Evolutionary conservation across 2,888 invertebrate species (phyloP), one percentile per base, ranked within the genome.

Genomic region (Sminthurides aquaticus): DNA sequence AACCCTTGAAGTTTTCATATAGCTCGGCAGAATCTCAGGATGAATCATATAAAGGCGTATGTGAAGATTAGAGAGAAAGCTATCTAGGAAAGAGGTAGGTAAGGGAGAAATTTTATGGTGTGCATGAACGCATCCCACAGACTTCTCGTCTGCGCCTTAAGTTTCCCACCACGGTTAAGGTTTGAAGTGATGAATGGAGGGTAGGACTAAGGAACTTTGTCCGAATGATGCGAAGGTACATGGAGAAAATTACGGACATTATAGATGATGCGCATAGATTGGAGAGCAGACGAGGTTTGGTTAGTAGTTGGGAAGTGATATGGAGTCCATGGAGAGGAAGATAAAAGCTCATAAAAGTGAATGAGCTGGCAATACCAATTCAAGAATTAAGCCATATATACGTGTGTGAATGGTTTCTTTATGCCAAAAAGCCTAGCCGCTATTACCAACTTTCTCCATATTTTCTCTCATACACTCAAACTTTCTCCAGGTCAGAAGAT

Each of bases 321-420:
- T 15, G 43, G 43, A 34, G 43, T 34, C 43, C 43, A 34, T 34
- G 43, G 43, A 34, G 43, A 34, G 43, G 43, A 34, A 34, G 43
- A 34, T 34, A 34, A 34, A 34, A 54, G 52, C 27, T 64, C 64
- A 58, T 64, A 64, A 64, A 64, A 64, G 20, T 57, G 57, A 64
- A 64, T 64, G 64, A 58, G 49, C 59, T 64, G 64, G 64, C 58
- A 64, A 64, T 54, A 64, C 64, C 64, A 59, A 64, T 64, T 54
- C 58, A 58, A 48, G 57, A 64, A 64, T 64, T 58, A 64, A 64
- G 64, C 64, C 58, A 58, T 64, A 34, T 34, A 34, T 34, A 34
- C 43, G 15, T 34, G 43, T 5, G 15, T 15, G 8, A 34, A 34
- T 34, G 5, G 8, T 34, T 34, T 34, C 43, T 15, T 5, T 34